These are phyloP conservation scores for Parascotia fuliginaria DNA, from an alignment of 2,888 invertebrate genomes.

Conservation along the genomic window DNA sequence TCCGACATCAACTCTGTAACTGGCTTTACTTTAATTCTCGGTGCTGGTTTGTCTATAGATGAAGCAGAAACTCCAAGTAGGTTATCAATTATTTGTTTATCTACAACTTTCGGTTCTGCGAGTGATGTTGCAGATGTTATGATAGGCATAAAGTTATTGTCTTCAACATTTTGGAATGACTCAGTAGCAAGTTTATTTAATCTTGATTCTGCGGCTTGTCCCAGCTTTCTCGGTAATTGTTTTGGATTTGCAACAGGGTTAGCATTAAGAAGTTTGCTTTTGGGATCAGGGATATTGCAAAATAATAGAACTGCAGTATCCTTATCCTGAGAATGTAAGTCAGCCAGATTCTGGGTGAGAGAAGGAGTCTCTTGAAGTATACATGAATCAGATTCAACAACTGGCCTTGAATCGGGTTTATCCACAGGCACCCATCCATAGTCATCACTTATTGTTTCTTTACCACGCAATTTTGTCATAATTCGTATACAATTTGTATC, in stretches of 20 bases:
- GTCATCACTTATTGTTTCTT: conserved; percentile 34
- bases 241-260: conserved; percentile 76
- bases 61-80: neutral
- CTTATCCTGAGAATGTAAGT: neutral
- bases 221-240: conserved; percentile 61
- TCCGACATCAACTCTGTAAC: conserved; percentile 70
- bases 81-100: conserved; percentile 4
- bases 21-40: conserved; percentile 76
- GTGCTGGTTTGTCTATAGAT: conserved; percentile 26
- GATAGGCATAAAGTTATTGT: conserved; percentile 56
- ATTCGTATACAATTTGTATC: conserved; percentile 58
- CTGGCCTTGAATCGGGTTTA: neutral
- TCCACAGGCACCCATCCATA: conserved; percentile 44
- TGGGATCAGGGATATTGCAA: conserved; percentile 23
- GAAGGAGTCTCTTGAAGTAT: neutral
- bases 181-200: conserved; percentile 11
- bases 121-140: conserved; percentile 69
- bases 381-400: neutral
- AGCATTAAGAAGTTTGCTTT: conserved; percentile 51
- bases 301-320: conserved; percentile 22
- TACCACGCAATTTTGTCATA: conserved; percentile 53
- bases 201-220: conserved; percentile 20
- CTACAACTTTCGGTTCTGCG: conserved; percentile 39
- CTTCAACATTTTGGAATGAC: conserved; percentile 13
- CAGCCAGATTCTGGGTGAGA: neutral